These are phyloP conservation scores for Gryllus bimaculatus DNA, from an alignment of 1,140 invertebrate genomes.

Conservation along the genomic window DNA sequence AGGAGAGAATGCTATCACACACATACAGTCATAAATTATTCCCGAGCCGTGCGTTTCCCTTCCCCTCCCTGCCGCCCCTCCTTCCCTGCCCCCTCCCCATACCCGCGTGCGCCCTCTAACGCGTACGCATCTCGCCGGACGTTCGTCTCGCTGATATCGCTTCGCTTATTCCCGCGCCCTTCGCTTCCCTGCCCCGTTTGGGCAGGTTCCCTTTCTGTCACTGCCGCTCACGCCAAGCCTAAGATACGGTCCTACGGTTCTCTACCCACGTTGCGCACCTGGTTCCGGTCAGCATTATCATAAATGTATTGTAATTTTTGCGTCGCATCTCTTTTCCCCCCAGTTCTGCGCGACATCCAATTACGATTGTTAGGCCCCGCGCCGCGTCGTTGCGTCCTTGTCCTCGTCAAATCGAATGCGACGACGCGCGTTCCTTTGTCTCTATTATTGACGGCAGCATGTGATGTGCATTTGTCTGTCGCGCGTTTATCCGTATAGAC, in stretches of 20 bases:
- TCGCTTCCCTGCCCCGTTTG: too few relatives aligned
- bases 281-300: neutral
- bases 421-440: neutral
- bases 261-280: neutral
- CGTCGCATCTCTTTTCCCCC: neutral
- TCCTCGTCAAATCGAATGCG: neutral
- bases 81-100: neutral
- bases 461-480: neutral
- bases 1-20: conserved; percentile 3
- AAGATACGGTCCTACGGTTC: neutral
- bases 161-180: too few relatives aligned
- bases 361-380: neutral
- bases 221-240: too few relatives aligned
- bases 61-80: neutral
- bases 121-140: too few relatives aligned
- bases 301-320: neutral
- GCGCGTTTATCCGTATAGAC: too few relatives aligned
- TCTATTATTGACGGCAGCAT: neutral
- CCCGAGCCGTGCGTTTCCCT: neutral
- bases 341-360: neutral
- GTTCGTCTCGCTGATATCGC: too few relatives aligned
- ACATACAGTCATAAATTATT: neutral
- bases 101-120: neutral
- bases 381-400: neutral
- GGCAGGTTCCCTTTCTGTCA: too few relatives aligned